Conservation (phyloP, 2,888 invertebrate species). For the Nomada hirtipes region DNA sequence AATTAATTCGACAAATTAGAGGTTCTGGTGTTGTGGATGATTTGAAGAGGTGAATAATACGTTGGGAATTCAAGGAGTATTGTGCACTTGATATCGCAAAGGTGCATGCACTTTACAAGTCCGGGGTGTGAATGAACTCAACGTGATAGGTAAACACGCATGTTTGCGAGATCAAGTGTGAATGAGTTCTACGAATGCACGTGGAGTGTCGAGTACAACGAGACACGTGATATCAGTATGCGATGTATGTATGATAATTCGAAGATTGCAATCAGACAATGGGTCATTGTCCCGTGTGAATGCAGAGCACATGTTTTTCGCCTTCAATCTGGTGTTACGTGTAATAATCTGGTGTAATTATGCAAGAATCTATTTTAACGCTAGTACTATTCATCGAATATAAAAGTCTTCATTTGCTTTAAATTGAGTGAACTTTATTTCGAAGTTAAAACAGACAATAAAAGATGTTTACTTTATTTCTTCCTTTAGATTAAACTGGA, state of each 20-base stretch:
- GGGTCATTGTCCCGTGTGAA: neutral
- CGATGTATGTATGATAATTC: conserved; percentile 15
- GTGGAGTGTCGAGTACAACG: conserved; percentile 3
- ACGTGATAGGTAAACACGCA: conserved; percentile 5
- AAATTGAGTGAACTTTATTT: neutral
- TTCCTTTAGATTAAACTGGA: no score
- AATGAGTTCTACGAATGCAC: conserved; percentile 27
- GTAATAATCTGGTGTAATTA: no score
- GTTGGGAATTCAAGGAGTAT: neutral
- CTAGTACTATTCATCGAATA: no score
- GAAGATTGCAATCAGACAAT: neutral
- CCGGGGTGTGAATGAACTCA: conserved; percentile 13
- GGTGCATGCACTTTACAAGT: neutral
- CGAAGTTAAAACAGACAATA: neutral
- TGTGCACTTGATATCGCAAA: neutral
- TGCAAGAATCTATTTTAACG: no score
- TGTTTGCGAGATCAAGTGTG: conserved; percentile 11
- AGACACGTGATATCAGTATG: conserved; percentile 9
- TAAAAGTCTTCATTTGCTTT: neutral
- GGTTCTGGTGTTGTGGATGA: neutral
- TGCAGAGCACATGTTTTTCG: neutral
- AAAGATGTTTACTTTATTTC: no score
- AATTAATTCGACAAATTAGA: neutral
- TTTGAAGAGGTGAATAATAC: neutral
- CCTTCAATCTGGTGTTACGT: no score